phyloP scores from a whole-genome alignment of 1,140 invertebrate species.

The Caenorhabditis latens region DNA sequence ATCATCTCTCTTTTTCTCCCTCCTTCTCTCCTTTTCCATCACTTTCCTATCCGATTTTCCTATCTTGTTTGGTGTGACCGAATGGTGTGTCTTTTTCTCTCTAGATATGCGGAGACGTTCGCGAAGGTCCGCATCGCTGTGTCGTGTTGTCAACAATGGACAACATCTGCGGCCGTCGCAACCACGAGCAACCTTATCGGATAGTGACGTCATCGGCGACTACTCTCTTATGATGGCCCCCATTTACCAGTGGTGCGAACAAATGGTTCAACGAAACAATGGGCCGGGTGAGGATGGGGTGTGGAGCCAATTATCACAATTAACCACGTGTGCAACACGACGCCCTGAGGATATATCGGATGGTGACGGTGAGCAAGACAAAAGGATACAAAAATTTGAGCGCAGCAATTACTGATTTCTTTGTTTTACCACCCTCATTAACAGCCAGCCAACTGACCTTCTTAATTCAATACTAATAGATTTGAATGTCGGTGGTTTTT shows the following conservation, averaged over 20 bases:
- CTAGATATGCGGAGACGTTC: slow-evolving; percentile 57
- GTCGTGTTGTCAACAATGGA: slow-evolving; percentile 51
- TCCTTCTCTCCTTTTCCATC: background rate
- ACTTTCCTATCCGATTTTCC: slow-evolving; percentile 11
- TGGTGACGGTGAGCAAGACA: slow-evolving; percentile 45
- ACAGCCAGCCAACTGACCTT: slow-evolving; percentile 1
- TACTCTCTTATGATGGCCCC: slow-evolving; percentile 75
- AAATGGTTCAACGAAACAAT: slow-evolving; percentile 64
- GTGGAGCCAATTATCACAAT: slow-evolving; percentile 56
- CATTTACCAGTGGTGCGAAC: slow-evolving; percentile 73
- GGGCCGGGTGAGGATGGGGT: slow-evolving; percentile 34
- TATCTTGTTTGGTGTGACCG: slow-evolving; percentile 39
- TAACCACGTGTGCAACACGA: slow-evolving; percentile 56
- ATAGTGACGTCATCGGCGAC: slow-evolving; percentile 70
- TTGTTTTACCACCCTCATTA: slow-evolving; percentile 3
- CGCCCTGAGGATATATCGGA: slow-evolving; percentile 33
- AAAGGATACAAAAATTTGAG: background rate
- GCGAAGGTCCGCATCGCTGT: slow-evolving; percentile 53
- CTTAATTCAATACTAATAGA: slow-evolving; percentile 3
- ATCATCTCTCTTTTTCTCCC: background rate
- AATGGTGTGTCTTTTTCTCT: slow-evolving; percentile 47
- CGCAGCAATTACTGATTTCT: background rate
- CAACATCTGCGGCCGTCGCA: slow-evolving; percentile 27
- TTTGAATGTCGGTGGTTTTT: background rate
- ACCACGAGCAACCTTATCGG: slow-evolving; percentile 67